Conservation (phyloP, 2,113 vertebrate genomes). For the Centrocercus urophasianus region DNA sequence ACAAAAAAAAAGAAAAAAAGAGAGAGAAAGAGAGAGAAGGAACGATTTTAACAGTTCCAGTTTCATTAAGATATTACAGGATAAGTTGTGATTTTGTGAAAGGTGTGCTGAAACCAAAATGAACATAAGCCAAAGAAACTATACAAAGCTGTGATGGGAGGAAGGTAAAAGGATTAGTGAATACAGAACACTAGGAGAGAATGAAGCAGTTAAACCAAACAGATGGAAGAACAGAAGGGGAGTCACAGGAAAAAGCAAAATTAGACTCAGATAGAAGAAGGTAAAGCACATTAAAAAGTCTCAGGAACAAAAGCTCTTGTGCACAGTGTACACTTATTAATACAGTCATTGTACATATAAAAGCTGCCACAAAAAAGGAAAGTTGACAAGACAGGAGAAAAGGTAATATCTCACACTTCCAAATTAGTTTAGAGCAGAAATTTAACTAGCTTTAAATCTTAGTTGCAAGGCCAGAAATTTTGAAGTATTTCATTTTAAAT, state of each 20-base stretch:
- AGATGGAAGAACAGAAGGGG: slow-evolving; percentile 64
- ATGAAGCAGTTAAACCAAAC: slow-evolving; percentile 29
- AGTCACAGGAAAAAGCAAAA: slow-evolving; percentile 51
- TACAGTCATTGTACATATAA: background rate
- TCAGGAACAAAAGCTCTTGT: slow-evolving; percentile 10
- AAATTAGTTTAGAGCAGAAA: background rate
- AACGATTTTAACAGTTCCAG: background rate
- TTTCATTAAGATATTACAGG: background rate
- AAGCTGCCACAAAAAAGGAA: background rate
- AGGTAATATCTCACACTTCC: background rate
- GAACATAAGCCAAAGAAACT: background rate
- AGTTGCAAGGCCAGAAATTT: background rate
- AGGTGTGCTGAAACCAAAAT: background rate
- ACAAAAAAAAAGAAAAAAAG: too few relatives aligned
- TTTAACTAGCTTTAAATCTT: background rate
- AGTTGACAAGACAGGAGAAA: background rate
- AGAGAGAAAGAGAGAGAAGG: background rate
- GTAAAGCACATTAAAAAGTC: slow-evolving; percentile 52
- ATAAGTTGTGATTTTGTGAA: background rate
- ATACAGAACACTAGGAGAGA: background rate
- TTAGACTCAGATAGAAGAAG: slow-evolving; percentile 14
- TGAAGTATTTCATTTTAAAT: background rate
- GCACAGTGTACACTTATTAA: background rate
- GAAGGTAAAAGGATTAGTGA: background rate
- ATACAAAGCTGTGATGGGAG: background rate